Base-by-base conservation (phyloP, 1,140 invertebrate species). In the Pantala flavescens region DNA sequence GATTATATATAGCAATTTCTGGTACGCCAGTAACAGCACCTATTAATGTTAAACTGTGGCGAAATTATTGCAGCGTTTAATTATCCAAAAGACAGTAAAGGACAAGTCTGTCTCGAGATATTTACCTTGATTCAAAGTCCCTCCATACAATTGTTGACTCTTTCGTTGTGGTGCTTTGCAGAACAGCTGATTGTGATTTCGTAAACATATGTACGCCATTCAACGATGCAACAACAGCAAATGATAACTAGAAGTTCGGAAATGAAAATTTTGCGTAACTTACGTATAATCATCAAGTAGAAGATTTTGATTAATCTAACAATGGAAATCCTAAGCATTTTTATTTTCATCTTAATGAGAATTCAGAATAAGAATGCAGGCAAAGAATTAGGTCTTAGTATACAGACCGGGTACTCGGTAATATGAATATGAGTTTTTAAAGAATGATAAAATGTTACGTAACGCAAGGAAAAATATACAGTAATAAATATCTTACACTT, bases 191-290 rank as follows among this genome's bases (percentile, higher is more conserved):
- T 74, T 91, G 88, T 3, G 88, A 89, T 79, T 90, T 90, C 0
- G 90, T 86, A 83, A 92, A 94, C 87, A 94, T 91, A 77, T 93
- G 91, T n/a, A 93, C 88, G 9, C 91, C 91, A 85, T 93, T 93
- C 23, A 94, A 79, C 1, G 91, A 91, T n/a, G 91, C 92, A 75
- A 92, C 87, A 72, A 90, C 87, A 24, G 91, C 90, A 82, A 93
- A 93, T 9, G 90, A 89, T 75, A 93, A 83, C 91, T 93, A 79
- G 24, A 86, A 87, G 73, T 28, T 12, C n/a, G 21, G 2, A 24
- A n/a, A n/a, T n/a, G n/a, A n/a, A n/a, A n/a, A n/a, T n/a, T n/a
- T n/a, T n/a, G n/a, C n/a, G n/a, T n/a, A n/a, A n/a, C n/a, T n/a
- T n/a, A n/a, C n/a, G 75, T 76, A 74, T 71, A 70, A 74, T 73